These are phyloP conservation scores for Trematomus loennbergii DNA, from an alignment of 2,113 vertebrate species.

Conservation along the genomic window DNA sequence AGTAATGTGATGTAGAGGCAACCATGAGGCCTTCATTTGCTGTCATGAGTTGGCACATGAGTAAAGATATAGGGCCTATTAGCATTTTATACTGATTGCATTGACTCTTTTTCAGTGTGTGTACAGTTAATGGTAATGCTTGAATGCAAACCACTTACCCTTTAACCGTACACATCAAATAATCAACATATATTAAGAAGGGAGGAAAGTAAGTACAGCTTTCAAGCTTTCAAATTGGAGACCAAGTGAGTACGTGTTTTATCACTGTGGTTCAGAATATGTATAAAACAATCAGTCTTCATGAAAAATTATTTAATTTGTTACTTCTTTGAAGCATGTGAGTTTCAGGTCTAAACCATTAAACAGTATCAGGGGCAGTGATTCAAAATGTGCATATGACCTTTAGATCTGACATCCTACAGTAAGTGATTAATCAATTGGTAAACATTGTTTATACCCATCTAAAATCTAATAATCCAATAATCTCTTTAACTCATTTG, in stretches of 20 bases:
- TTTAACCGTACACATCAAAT: not conserved
- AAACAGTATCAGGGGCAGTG: too few species aligned
- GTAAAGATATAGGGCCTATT: not conserved
- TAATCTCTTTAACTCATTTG: not conserved
- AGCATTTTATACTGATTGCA: too few species aligned
- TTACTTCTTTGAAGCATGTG: not conserved
- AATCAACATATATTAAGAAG: too few species aligned
- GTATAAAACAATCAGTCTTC: not conserved
- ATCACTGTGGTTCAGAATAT: not conserved
- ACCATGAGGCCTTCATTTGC: slow-evolving; percentile 31
- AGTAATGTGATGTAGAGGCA: slow-evolving; percentile 18
- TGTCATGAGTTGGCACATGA: not conserved
- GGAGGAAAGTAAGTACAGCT: too few species aligned
- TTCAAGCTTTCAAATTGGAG: too few species aligned
- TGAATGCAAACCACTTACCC: not conserved
- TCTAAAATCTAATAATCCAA: not conserved
- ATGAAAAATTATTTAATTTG: not conserved
- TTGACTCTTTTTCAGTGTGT: not conserved
- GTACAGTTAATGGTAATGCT: not conserved
- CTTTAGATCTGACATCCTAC: not conserved
- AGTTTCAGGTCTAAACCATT: not conserved
- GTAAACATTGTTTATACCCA: not conserved
- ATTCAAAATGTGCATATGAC: not conserved
- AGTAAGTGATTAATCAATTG: not conserved
- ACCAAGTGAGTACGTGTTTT: not conserved